Evolutionary conservation across 2,888 invertebrate species (phyloP).

Genomic region (Stomorhina lunata): DNA sequence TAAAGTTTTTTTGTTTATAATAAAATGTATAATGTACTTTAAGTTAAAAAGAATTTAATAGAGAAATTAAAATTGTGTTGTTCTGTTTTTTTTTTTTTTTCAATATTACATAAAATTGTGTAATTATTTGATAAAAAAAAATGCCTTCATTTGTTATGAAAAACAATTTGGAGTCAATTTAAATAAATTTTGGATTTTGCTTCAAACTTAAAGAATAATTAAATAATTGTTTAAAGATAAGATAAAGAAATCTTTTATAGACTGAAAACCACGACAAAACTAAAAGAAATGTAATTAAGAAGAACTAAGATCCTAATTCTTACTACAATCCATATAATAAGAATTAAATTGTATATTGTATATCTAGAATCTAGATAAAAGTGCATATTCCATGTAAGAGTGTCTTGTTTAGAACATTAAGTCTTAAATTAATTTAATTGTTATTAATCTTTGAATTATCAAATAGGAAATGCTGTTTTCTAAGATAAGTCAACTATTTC

Average conservation of each 20-base stretch:
- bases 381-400: not conserved
- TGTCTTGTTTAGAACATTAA: slow-evolving; percentile 26
- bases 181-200: not conserved
- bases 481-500: not conserved
- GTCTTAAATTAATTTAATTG: slow-evolving; percentile 2
- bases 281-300: not conserved
- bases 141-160: too few relatives aligned
- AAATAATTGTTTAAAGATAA: not conserved
- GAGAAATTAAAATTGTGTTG: not conserved
- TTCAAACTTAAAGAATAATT: not conserved
- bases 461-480: slow-evolving; percentile 31
- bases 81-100: not conserved
- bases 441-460: not conserved
- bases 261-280: not conserved
- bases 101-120: not conserved
- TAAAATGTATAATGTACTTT: not conserved
- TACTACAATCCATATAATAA: slow-evolving; percentile 32
- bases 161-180: not conserved
- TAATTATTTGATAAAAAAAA: too few relatives aligned
- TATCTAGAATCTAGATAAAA: too few relatives aligned
- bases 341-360: slow-evolving; percentile 13
- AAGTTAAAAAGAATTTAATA: not conserved
- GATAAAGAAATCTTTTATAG: not conserved
- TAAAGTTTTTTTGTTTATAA: not conserved
- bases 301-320: not conserved